phyloP scores from a whole-genome alignment of 2,113 vertebrate species.

The Pedetes capensis region DNA sequence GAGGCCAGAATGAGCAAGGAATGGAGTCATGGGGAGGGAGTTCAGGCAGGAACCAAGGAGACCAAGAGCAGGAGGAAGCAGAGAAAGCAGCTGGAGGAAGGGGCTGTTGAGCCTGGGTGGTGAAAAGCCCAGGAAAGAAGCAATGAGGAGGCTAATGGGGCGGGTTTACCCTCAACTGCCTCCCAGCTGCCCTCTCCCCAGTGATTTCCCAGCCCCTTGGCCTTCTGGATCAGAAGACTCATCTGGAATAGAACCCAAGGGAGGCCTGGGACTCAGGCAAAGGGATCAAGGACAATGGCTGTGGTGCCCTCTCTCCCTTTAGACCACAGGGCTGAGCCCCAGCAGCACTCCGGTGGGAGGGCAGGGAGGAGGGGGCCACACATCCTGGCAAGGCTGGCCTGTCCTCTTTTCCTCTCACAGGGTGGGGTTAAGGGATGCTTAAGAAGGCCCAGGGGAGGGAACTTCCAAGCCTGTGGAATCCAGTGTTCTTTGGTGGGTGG shows the following conservation, averaged over 20 bases:
- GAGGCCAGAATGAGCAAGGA: background rate
- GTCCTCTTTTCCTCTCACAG: background rate
- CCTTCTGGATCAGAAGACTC: background rate
- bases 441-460: background rate
- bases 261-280: background rate
- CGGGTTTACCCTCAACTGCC: rapidly evolving
- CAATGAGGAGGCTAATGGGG: background rate
- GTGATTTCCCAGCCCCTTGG: background rate
- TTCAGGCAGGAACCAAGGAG: background rate
- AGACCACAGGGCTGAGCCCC: background rate
- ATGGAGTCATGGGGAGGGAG: background rate
- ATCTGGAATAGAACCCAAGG: background rate
- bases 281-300: background rate
- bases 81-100: background rate
- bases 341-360: no score
- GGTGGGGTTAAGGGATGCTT: no score
- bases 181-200: background rate
- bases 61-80: rapidly evolving
- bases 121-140: background rate
- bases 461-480: background rate
- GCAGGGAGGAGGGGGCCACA: rapidly evolving
- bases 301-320: background rate
- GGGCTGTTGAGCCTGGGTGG: background rate
- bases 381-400: background rate
- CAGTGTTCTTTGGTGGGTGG: background rate